Evolutionary conservation across 2,888 invertebrate genomes (phyloP).

Genomic region (Spicauda simplicius): DNA sequence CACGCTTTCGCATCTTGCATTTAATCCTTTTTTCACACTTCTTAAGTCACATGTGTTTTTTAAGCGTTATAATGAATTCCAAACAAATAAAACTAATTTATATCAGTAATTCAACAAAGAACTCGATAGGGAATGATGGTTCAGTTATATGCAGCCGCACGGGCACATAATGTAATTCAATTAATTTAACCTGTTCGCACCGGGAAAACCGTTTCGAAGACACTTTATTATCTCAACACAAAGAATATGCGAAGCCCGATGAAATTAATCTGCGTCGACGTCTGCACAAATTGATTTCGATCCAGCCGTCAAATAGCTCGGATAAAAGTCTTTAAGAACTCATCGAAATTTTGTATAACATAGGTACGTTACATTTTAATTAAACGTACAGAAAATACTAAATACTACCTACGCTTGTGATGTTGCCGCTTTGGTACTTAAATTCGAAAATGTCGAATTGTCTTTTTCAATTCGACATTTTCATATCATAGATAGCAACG

Average conservation of each 20-base stretch:
- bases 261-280: constrained; percentile 23
- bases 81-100: too few species aligned
- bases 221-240: constrained; percentile 18
- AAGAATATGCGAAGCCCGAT: constrained; percentile 12
- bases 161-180: background rate
- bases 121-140: background rate
- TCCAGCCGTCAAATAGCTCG: constrained; percentile 24
- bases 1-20: too few species aligned
- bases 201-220: constrained; percentile 19
- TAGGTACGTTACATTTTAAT: background rate
- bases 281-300: constrained; percentile 31
- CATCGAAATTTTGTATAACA: constrained; percentile 5
- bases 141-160: background rate
- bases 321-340: constrained; percentile 7
- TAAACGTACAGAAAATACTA: background rate
- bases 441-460: too few species aligned
- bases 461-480: too few species aligned
- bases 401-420: background rate
- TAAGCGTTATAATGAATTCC: too few species aligned
- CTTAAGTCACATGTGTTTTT: too few species aligned
- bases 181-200: background rate
- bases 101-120: too few species aligned
- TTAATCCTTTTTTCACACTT: too few species aligned
- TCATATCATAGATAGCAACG: too few species aligned
- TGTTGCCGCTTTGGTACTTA: too few species aligned